A percentile compares a stretch with the other conserved stretches of the same genome.
These are phyloP conservation scores for Drosophila yooni DNA, from an alignment of 2,888 invertebrate species.

Conservation along the genomic window DNA sequence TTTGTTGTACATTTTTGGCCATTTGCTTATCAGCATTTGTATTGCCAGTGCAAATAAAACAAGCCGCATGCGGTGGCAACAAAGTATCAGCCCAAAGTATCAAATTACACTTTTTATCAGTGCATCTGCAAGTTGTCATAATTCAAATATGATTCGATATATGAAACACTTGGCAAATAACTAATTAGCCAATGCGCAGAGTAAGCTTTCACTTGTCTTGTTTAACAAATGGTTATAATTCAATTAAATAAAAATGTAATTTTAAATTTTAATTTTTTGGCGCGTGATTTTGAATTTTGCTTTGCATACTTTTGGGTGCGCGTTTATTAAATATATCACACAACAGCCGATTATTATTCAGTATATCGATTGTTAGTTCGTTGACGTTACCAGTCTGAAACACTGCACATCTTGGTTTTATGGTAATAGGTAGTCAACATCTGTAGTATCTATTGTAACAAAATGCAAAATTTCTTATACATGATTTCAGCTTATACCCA, in stretches of 20 bases:
- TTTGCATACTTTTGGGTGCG: conserved; percentile 28
- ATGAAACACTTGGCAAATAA: conserved; percentile 31
- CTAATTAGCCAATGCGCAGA: conserved; percentile 31
- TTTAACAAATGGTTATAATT: background rate
- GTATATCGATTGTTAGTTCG: background rate
- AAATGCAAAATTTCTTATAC: background rate
- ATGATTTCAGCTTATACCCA: background rate
- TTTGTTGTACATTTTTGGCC: conserved; percentile 64
- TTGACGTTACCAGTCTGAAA: background rate
- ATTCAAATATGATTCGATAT: conserved; percentile 64
- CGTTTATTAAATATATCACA: background rate
- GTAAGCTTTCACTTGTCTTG: conserved; percentile 55
- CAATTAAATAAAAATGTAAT: background rate
- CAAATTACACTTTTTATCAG: conserved; percentile 50
- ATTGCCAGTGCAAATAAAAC: conserved; percentile 53
- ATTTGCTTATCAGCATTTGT: conserved; percentile 70
- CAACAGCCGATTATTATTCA: background rate
- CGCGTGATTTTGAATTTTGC: background rate
- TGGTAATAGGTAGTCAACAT: background rate
- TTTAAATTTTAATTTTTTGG: background rate
- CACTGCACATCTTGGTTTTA: background rate
- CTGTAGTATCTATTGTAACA: background rate
- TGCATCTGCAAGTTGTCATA: conserved; percentile 63
- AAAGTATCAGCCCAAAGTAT: conserved; percentile 33
- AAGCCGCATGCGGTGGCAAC: conserved; percentile 70